Percentiles rank a stretch among this genome's conserved stretches.
Conservation (phyloP, 2,797 vertebrate species). For the Chanos chanos region DNA sequence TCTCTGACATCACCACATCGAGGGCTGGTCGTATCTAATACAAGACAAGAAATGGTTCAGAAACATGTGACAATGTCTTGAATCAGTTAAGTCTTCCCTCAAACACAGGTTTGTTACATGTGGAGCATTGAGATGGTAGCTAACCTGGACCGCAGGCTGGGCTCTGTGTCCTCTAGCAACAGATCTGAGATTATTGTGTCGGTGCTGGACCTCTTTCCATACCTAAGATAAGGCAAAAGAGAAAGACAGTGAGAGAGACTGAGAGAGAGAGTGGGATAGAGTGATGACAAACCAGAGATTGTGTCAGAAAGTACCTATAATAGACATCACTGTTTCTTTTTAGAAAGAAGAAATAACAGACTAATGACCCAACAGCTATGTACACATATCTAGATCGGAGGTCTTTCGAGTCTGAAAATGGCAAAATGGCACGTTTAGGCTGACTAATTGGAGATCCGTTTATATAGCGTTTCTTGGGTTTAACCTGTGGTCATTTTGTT, state of each 20-base stretch:
- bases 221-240: slow-evolving; percentile 64
- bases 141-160: slow-evolving; percentile 87
- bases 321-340: not conserved
- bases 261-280: not conserved
- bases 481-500: too few relatives aligned
- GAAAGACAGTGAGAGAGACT: not conserved
- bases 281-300: not conserved
- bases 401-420: too few relatives aligned
- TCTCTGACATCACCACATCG: slow-evolving; percentile 82
- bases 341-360: too few relatives aligned
- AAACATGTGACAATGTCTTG: not conserved
- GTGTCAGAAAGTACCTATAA: not conserved
- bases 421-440: too few relatives aligned
- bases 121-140: too few relatives aligned
- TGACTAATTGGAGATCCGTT: too few relatives aligned
- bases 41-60: slow-evolving; percentile 21
- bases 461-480: too few relatives aligned
- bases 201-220: slow-evolving; percentile 91
- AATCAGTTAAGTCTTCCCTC: not conserved
- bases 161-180: slow-evolving; percentile 88
- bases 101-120: too few relatives aligned
- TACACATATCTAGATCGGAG: too few relatives aligned
- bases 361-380: too few relatives aligned
- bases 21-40: slow-evolving; percentile 86
- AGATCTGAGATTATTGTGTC: slow-evolving; percentile 91